Conservation (phyloP, 2,113 vertebrate species). For the Rana temporaria region DNA sequence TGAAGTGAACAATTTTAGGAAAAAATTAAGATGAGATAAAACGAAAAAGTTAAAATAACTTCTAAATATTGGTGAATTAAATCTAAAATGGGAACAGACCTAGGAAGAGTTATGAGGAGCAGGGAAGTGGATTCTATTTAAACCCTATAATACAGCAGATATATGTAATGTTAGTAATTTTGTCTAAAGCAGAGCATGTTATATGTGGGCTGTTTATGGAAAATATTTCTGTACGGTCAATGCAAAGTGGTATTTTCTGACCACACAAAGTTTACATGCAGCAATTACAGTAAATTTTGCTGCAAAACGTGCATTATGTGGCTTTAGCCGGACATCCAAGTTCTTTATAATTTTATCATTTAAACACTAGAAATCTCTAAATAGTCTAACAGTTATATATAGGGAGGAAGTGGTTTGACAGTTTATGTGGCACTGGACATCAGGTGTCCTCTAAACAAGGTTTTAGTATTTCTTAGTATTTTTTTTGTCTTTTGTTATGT, state of each 20-base stretch:
- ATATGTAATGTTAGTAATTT: background rate
- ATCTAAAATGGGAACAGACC: too few species aligned
- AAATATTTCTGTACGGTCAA: background rate
- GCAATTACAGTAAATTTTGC: slow-evolving; percentile 19
- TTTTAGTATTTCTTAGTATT: too few species aligned
- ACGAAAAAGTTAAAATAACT: too few species aligned
- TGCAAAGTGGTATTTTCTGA: slow-evolving; percentile 3
- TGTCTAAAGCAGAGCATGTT: background rate
- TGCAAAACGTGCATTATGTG: slow-evolving; percentile 17
- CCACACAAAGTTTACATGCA: background rate
- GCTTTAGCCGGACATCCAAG: background rate
- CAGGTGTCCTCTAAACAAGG: too few species aligned
- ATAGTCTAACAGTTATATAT: background rate
- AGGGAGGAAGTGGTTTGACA: background rate
- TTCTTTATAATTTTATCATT: background rate
- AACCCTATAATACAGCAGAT: background rate
- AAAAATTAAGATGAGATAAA: too few species aligned
- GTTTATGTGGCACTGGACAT: too few species aligned
- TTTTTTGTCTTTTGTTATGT: too few species aligned
- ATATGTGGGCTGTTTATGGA: slow-evolving; percentile 10
- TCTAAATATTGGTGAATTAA: too few species aligned
- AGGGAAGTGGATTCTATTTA: background rate
- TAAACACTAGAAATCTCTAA: background rate
- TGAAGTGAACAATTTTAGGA: too few species aligned
- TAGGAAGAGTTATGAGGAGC: background rate